phyloP scores from a whole-genome alignment of 1,140 invertebrate genomes.

The Cydia pomonella region DNA sequence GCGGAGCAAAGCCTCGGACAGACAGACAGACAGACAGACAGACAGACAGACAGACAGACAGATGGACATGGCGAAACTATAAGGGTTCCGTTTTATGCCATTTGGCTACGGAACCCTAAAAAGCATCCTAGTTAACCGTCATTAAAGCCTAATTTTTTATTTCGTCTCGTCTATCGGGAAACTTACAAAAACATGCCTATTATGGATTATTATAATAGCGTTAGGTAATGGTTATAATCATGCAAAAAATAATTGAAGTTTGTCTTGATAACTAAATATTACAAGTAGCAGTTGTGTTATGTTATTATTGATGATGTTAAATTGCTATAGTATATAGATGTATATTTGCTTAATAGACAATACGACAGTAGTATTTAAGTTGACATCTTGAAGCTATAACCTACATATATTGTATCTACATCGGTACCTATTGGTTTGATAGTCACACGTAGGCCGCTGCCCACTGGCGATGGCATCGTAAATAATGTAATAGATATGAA shows the following conservation, averaged over 20 bases:
- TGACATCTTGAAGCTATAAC: neutral
- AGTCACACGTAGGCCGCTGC: conserved; percentile 17
- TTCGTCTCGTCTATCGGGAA: neutral
- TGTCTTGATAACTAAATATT: neutral
- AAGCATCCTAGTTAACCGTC: neutral
- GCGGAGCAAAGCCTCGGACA: too few relatives aligned
- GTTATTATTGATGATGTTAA: too few relatives aligned
- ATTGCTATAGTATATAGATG: too few relatives aligned
- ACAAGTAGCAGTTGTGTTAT: neutral
- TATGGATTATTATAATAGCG: neutral
- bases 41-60: too few relatives aligned
- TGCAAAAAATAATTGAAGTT: neutral
- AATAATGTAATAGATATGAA: conserved; percentile 13
- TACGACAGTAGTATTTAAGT: neutral
- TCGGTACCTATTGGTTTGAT: neutral
- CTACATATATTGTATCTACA: neutral
- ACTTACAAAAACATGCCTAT: neutral
- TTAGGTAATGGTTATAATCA: neutral
- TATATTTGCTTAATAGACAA: too few relatives aligned
- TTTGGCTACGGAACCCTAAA: too few relatives aligned
- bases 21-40: too few relatives aligned
- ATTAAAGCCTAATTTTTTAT: neutral
- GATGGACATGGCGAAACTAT: too few relatives aligned
- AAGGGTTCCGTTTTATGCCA: too few relatives aligned
- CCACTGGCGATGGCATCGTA: neutral